Evolutionary conservation across 2,113 vertebrate genomes (phyloP).

Genomic region (Vombatus ursinus): DNA sequence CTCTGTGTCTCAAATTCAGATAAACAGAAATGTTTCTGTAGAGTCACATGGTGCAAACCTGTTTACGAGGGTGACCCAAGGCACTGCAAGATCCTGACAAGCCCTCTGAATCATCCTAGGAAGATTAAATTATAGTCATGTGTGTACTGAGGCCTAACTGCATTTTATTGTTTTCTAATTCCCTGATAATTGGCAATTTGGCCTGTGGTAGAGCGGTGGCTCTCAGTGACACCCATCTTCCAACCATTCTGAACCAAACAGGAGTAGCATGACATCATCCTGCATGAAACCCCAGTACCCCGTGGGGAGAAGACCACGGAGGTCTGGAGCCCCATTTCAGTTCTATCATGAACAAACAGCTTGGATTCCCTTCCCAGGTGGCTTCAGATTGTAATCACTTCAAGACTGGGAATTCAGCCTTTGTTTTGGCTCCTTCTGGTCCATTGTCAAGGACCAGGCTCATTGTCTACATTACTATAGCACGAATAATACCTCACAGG

Average conservation of each 20-base stretch:
- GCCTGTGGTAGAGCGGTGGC: background rate
- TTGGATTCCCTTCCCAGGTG: slow-evolving; percentile 54
- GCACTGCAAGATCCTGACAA: background rate
- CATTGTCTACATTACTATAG: background rate
- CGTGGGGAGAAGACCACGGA: slow-evolving; percentile 31
- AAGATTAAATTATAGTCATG: background rate
- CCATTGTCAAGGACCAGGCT: background rate
- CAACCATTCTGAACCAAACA: background rate
- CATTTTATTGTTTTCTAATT: background rate
- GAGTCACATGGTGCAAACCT: background rate
- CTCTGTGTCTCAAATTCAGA: background rate
- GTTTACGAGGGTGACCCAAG: background rate
- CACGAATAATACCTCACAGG: slow-evolving; percentile 56
- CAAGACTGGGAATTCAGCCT: background rate
- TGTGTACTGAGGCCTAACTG: background rate
- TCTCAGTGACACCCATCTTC: background rate
- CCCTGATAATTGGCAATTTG: background rate
- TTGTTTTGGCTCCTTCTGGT: background rate
- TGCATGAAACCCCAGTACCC: slow-evolving; percentile 35
- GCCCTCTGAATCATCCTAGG: background rate
- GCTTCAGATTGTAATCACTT: slow-evolving; percentile 38
- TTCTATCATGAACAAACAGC: background rate
- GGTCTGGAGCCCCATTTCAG: background rate
- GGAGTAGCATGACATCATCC: background rate
- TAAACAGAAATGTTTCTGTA: background rate